These are phyloP conservation scores for Ips typographus DNA, from an alignment of 1,140 invertebrate species.

Conservation along the genomic window DNA sequence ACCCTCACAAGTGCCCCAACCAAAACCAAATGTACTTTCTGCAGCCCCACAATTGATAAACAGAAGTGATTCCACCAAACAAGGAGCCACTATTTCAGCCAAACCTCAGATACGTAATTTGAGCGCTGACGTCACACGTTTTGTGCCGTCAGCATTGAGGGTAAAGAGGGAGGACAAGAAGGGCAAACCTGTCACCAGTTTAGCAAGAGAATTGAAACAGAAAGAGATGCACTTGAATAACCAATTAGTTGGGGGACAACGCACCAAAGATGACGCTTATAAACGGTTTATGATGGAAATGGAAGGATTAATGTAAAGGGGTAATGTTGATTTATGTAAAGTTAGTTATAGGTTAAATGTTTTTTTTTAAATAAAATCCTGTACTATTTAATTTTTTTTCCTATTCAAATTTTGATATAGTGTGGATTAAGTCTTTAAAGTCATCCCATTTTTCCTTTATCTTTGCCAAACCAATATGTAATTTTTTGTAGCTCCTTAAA, in stretches of 20 bases:
- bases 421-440: too few relatives aligned
- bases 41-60: constrained; percentile 82
- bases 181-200: constrained; percentile 49
- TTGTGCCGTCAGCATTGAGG: constrained; percentile 88
- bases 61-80: constrained; percentile 50
- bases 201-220: constrained; percentile 51
- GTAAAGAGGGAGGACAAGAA: constrained; percentile 82
- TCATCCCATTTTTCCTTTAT: too few relatives aligned
- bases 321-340: background rate
- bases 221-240: constrained; percentile 49
- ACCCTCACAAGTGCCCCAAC: constrained; percentile 47
- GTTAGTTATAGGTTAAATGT: too few relatives aligned
- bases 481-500: too few relatives aligned
- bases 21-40: constrained; percentile 70
- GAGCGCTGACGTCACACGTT: constrained; percentile 92
- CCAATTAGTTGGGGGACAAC: constrained; percentile 51
- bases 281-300: constrained; percentile 98
- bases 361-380: too few relatives aligned
- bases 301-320: constrained; percentile 79
- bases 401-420: too few relatives aligned
- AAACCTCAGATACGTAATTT: constrained; percentile 94
- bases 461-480: too few relatives aligned
- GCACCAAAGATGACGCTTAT: constrained; percentile 96
- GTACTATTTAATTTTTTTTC: too few relatives aligned
- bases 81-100: constrained; percentile 83